These are phyloP conservation scores for Caenorhabditis wallacei DNA, from an alignment of 2,888 invertebrate genomes.

Conservation along the genomic window DNA sequence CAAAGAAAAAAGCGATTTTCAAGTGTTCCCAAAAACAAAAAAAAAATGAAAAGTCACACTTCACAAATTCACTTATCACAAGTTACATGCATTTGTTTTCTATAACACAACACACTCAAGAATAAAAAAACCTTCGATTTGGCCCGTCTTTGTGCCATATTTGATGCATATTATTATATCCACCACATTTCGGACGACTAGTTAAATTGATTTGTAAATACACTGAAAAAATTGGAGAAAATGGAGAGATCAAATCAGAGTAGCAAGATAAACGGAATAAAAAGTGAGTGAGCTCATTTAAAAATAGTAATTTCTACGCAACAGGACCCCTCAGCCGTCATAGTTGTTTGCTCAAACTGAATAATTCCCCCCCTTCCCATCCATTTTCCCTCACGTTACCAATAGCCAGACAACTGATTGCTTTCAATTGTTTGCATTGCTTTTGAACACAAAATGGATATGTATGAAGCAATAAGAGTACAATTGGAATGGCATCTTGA, in stretches of 20 bases:
- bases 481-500: neutral
- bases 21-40: too few relatives aligned
- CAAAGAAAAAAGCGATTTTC: conserved; percentile 42
- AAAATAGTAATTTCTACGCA: conserved; percentile 44
- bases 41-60: conserved; percentile 9
- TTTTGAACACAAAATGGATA: conserved; percentile 10
- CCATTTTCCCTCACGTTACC: conserved; percentile 6
- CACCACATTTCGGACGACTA: conserved; percentile 34
- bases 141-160: conserved; percentile 69
- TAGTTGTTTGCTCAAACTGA: conserved; percentile 63
- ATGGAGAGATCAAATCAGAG: neutral
- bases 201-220: neutral
- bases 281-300: neutral
- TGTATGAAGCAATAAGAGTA: neutral
- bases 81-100: conserved; percentile 15
- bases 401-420: conserved; percentile 28
- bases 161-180: conserved; percentile 65
- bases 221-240: neutral
- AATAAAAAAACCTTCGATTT: conserved; percentile 68
- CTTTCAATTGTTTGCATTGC: conserved; percentile 57
- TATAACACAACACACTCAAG: conserved; percentile 30
- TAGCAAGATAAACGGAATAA: neutral
- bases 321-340: conserved; percentile 1
- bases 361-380: conserved; percentile 41
- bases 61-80: conserved; percentile 18